phyloP scores from a whole-genome alignment of 2,888 invertebrate genomes.

The Troides helena region DNA sequence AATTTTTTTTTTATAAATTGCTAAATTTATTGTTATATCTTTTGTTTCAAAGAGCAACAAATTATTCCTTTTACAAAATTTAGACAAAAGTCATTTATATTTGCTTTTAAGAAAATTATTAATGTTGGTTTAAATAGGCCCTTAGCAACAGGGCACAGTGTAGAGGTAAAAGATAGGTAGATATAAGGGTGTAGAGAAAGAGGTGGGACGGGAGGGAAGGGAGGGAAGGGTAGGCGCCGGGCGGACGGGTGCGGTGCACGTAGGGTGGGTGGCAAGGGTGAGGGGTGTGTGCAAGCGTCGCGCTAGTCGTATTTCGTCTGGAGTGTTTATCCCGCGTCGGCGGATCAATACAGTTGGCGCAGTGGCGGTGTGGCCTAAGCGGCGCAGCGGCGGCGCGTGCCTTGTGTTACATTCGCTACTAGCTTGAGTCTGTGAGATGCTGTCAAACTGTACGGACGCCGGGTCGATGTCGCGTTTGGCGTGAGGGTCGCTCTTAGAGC shows the following conservation, averaged over 20 bases:
- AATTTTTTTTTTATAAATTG: too few relatives aligned
- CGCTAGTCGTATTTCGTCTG: constrained; percentile 79
- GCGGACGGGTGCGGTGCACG: constrained; percentile 49
- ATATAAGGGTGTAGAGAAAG: constrained; percentile 26
- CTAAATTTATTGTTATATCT: too few relatives aligned
- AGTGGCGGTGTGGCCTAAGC: constrained; percentile 74
- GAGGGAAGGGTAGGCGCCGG: constrained; percentile 33
- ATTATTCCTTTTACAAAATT: not conserved
- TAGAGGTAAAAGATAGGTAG: constrained; percentile 34
- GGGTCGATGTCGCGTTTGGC: constrained; percentile 76
- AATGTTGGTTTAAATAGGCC: constrained; percentile 29
- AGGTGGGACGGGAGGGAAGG: constrained; percentile 1
- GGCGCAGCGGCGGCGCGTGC: constrained; percentile 75
- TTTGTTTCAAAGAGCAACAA: not conserved
- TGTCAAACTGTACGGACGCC: constrained; percentile 75
- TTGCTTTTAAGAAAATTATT: constrained; percentile 8
- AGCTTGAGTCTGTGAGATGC: constrained; percentile 77
- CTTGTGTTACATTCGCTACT: constrained; percentile 43
- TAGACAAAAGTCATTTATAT: constrained; percentile 3
- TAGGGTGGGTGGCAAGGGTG: constrained; percentile 56
- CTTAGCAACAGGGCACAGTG: constrained; percentile 40
- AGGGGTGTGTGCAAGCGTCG: constrained; percentile 75
- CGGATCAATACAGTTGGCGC: constrained; percentile 80
- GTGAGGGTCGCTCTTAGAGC: constrained; percentile 77
- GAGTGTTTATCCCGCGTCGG: constrained; percentile 79